Evolutionary conservation across 2,888 invertebrate species (phyloP).

Genomic region (Pristionchus exspectatus): DNA sequence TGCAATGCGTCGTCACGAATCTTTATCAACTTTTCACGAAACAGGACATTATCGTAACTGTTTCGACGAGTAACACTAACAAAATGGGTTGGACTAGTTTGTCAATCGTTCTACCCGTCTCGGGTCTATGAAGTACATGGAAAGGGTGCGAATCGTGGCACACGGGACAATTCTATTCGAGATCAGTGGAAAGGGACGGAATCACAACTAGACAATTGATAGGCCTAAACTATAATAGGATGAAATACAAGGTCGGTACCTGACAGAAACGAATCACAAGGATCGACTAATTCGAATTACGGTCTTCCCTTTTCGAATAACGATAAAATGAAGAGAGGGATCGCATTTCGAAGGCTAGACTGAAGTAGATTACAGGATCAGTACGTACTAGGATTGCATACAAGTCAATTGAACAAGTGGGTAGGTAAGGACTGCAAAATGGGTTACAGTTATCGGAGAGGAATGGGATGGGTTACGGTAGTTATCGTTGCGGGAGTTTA

Average conservation of each 20-base stretch:
- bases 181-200: background rate
- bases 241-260: background rate
- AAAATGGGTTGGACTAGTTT: constrained; percentile 3
- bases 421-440: background rate
- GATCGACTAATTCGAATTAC: background rate
- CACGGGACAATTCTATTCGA: background rate
- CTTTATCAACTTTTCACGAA: background rate
- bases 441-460: background rate
- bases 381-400: background rate
- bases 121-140: background rate
- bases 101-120: background rate
- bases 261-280: constrained; percentile 1
- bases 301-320: background rate
- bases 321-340: background rate
- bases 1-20: background rate
- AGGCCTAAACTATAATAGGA: background rate
- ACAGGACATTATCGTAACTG: background rate
- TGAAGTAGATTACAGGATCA: background rate
- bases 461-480: background rate
- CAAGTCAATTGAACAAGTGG: background rate
- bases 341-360: too few relatives aligned
- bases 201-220: constrained; percentile 23
- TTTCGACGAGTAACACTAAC: background rate
- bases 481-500: background rate
- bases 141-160: background rate